Percentiles rank a stretch among this genome's conserved stretches.
Conservation (phyloP, 1,140 invertebrate genomes). For the Forficula auricularia region DNA sequence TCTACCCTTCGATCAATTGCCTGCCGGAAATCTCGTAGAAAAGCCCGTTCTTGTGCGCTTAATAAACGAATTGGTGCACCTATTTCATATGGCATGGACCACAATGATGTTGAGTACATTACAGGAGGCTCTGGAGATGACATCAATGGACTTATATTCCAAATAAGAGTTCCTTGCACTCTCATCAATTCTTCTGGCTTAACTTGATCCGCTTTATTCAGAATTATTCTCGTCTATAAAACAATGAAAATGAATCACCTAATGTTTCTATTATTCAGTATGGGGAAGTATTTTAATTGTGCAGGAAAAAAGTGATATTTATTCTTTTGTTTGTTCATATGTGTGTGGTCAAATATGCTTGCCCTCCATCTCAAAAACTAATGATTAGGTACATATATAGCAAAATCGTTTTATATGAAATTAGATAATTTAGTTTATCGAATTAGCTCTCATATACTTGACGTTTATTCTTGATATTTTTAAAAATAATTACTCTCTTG, state of each 20-base stretch:
- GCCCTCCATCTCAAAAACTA: too few species aligned
- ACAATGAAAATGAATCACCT: not conserved
- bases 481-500: too few species aligned
- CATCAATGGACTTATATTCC: conserved; percentile 90
- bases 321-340: too few species aligned
- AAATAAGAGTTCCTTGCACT: conserved; percentile 82
- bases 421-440: too few species aligned
- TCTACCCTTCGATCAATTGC: conserved; percentile 76
- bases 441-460: too few species aligned
- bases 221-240: conserved; percentile 61
- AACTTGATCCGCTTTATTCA: conserved; percentile 89
- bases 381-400: too few species aligned
- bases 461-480: too few species aligned
- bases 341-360: too few species aligned
- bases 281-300: too few species aligned
- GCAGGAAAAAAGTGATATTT: too few species aligned
- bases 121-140: conserved; percentile 81
- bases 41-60: conserved; percentile 71
- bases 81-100: conserved; percentile 67
- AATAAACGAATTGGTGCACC: conserved; percentile 59
- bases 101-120: conserved; percentile 84
- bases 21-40: conserved; percentile 65
- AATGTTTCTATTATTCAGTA: not conserved
- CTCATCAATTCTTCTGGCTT: conserved; percentile 81
- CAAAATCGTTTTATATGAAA: too few species aligned